Evolutionary conservation across 2,888 invertebrate genomes (phyloP), one percentile per base, ranked within the genome.

Genomic region (Lepidochrysops patricia): DNA sequence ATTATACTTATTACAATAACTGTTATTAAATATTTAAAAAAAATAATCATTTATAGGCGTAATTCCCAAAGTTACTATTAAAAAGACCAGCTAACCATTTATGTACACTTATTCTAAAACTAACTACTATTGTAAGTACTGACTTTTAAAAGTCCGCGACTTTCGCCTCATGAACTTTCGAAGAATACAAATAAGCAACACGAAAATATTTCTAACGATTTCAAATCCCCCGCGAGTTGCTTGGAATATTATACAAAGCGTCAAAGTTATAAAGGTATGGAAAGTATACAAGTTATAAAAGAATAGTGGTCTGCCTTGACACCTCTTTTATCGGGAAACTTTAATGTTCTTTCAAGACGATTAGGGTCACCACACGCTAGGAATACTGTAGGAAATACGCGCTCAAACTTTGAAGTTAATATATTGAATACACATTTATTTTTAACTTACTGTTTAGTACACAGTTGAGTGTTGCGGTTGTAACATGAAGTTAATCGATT

Each of bases 271-370:
- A 50, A 52, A 52, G 27, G n/a, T n/a, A n/a, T 5, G 26, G 32
- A 19, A 32, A 29, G 23, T 15, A 54, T 54, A 54, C 54, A 54
- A 54, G 19, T 27, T 29, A 54, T 32, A 54, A 52, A 29, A 52
- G 57, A 58, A 58, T 56, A 48, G 50, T 35, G 60, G 54, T 64
- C 26, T 37, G 26, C 7, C 54, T 61, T 61, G 65, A 65, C 63
- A 63, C 57, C 62, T 63, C 61, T 60, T 62, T 65, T 63, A 65
- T 63, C 61, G 65, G 57, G 58, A 65, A 63, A 65, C 61, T 61
- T 62, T 57, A 62, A 62, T 60, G 37, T 19, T 54, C 43, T 54
- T 57, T 29, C 58, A 29, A 35, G 58, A 61, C 49, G 54, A 32
- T 54, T 54, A 54, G 54, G 54, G 29, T 54, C 29, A 13, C 54